A percentile compares a stretch with the other conserved stretches of the same genome.
Evolutionary conservation across 2,113 vertebrate species (phyloP).

Genomic region (Silurus asotus): DNA sequence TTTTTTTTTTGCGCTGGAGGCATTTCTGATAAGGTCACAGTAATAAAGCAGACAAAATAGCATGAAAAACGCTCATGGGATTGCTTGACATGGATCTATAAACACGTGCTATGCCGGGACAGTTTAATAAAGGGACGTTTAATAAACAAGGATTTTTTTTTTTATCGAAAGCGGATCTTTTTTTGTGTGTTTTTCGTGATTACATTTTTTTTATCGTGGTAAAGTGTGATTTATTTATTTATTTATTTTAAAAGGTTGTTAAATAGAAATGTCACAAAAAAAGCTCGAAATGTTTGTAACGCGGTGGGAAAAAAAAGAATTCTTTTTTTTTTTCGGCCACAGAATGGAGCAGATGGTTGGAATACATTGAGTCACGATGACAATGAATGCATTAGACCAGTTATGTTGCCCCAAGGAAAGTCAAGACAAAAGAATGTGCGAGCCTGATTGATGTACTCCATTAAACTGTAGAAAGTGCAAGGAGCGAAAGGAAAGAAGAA

Average conservation of each 20-base stretch:
- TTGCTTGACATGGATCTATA: not conserved
- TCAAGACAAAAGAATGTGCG: conserved; percentile 37
- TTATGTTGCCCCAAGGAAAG: conserved; percentile 51
- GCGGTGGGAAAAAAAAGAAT: conserved; percentile 8
- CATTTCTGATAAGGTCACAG: not conserved
- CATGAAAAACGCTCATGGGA: not conserved
- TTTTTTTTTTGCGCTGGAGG: not conserved
- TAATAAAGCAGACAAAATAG: conserved; percentile 15
- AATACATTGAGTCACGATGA: conserved; percentile 52
- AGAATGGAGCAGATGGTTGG: conserved; percentile 52
- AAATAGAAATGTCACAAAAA: conserved; percentile 3
- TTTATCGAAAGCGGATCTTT: not conserved
- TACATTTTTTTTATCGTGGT: not conserved
- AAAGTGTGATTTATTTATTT: not conserved
- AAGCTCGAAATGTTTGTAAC: conserved; percentile 7
- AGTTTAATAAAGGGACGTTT: not conserved
- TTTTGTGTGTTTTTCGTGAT: too few species aligned
- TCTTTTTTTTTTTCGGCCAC: too few species aligned
- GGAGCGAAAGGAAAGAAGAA: not conserved
- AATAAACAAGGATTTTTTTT: not conserved
- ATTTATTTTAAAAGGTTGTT: conserved; percentile 3
- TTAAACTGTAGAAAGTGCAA: conserved; percentile 33
- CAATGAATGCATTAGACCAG: conserved; percentile 49
- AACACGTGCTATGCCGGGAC: not conserved
- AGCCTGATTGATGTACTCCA: conserved; percentile 41